These are phyloP conservation scores for Bursaphelenchus mucronatus DNA, from an alignment of 1,140 invertebrate genomes.

Conservation along the genomic window DNA sequence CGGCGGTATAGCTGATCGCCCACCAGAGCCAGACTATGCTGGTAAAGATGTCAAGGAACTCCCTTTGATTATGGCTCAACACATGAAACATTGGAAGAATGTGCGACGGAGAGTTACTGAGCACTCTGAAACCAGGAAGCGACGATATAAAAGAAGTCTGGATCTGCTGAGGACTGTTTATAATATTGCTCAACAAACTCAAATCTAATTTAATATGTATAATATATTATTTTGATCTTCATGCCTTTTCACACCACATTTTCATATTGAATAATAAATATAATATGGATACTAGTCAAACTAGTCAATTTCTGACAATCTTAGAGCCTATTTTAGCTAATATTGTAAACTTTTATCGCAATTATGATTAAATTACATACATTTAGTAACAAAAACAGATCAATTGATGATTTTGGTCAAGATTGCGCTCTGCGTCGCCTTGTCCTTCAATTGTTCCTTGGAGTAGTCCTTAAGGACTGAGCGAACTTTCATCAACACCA, in stretches of 20 bases:
- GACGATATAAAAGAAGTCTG: slow-evolving; percentile 41
- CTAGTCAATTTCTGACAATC: too few species aligned
- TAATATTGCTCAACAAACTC: slow-evolving; percentile 46
- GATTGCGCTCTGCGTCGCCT: too few species aligned
- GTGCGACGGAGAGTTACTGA: slow-evolving; percentile 45
- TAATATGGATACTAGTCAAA: too few species aligned
- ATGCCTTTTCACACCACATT: too few species aligned
- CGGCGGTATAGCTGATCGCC: slow-evolving; percentile 3
- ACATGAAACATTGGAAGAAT: slow-evolving; percentile 39
- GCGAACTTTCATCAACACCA: slow-evolving; percentile 19
- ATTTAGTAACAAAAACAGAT: too few species aligned
- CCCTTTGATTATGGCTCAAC: slow-evolving; percentile 28
- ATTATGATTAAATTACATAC: too few species aligned
- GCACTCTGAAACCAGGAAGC: slow-evolving; percentile 34
- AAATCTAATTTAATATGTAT: slow-evolving; percentile 17
- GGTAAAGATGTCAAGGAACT: neutral
- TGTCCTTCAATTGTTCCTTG: too few species aligned
- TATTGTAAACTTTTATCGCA: too few species aligned
- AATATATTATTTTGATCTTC: neutral
- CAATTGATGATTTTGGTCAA: too few species aligned
- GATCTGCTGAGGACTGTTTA: slow-evolving; percentile 42
- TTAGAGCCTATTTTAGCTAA: too few species aligned
- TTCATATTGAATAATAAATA: too few species aligned
- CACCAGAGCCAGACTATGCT: neutral
- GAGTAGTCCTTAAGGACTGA: neutral